Evolutionary conservation across 2,113 vertebrate species (phyloP), one percentile per base, ranked within the genome.

Genomic region (Eurystomus gularis): DNA sequence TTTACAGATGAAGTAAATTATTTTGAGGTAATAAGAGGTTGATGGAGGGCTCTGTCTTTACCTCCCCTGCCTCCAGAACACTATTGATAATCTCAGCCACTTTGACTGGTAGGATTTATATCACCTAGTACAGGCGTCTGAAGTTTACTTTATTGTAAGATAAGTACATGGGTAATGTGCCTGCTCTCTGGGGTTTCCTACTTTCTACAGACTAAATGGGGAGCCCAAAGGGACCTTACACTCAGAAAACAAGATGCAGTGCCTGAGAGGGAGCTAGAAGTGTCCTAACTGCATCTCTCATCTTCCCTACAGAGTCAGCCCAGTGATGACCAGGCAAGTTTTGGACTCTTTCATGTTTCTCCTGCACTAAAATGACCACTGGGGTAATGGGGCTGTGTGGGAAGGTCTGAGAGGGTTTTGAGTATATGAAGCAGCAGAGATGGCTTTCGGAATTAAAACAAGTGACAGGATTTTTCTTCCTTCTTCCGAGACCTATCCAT

Each of bases 401-500:
- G 17, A 60, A 82, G 52, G 23, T 60, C 37, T 71, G 49, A 58
- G 49, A 58, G 14, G 11, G 23, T 31, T 85, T 72, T 28, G 21
- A 13, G 11, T 16, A 13, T 6, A 57, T 29, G 57, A 70, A 62
- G 49, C 15, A 64, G 17, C 11, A 86, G 68, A 85, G 46, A 20
- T 52, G 13, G 68, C 71, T 93, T 95, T 86, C 94, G 61, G 40
- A 80, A 85, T 10, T 76, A 66, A 94, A 90, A 85, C 15, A 89
- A 73, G 42, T 68, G 60, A 82, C 64, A 82, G 69, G 69, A 77
- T 76, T 93, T 96, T 93, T 82, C 57, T 96, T 28, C 66, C 69
- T n/a, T 91, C 62, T 78, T 77, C 11, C 89, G 75, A 65, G 26
- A 17, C 29, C 65, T 52, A 70, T 28, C 97, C 12, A 17, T 82